Evolutionary conservation across 1,140 invertebrate species (phyloP).

Genomic region (Lysiphlebus fabarum): DNA sequence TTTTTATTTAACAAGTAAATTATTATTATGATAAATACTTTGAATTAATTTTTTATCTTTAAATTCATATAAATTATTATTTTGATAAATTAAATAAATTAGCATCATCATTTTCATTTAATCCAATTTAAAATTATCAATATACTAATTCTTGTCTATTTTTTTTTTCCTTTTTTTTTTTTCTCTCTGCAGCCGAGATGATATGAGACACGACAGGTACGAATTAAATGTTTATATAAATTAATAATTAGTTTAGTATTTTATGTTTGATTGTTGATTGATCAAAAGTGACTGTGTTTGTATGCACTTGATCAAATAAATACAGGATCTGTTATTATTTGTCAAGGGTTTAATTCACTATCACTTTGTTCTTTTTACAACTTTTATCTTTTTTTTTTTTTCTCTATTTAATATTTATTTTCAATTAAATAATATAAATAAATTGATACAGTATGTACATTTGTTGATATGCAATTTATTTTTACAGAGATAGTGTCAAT

Average conservation of each 20-base stretch:
- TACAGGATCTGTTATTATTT: slow-evolving; percentile 43
- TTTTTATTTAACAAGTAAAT: too few species aligned
- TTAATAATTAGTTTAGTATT: slow-evolving; percentile 7
- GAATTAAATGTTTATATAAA: slow-evolving; percentile 33
- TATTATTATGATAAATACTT: too few species aligned
- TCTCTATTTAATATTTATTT: slow-evolving; percentile 17
- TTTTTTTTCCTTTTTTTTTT: neutral
- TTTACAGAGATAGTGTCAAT: slow-evolving; percentile 59
- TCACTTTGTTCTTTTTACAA: too few species aligned
- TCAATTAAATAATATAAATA: slow-evolving; percentile 48
- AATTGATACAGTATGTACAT: slow-evolving; percentile 47
- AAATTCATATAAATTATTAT: neutral
- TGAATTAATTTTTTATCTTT: too few species aligned
- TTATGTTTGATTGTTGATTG: slow-evolving; percentile 15
- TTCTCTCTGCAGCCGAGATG: slow-evolving; percentile 51
- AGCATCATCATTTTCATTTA: neutral
- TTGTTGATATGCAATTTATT: slow-evolving; percentile 56
- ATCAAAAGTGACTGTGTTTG: slow-evolving; percentile 22
- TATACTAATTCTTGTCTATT: slow-evolving; percentile 12
- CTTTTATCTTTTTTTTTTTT: neutral
- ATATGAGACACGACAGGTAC: slow-evolving; percentile 59
- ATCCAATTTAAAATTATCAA: neutral
- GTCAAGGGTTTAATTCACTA: slow-evolving; percentile 15
- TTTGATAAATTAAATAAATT: slow-evolving; percentile 12
- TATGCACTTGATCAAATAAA: slow-evolving; percentile 58